Evolutionary conservation across 2,888 invertebrate genomes (phyloP).

Genomic region (Teleiodes luculella): DNA sequence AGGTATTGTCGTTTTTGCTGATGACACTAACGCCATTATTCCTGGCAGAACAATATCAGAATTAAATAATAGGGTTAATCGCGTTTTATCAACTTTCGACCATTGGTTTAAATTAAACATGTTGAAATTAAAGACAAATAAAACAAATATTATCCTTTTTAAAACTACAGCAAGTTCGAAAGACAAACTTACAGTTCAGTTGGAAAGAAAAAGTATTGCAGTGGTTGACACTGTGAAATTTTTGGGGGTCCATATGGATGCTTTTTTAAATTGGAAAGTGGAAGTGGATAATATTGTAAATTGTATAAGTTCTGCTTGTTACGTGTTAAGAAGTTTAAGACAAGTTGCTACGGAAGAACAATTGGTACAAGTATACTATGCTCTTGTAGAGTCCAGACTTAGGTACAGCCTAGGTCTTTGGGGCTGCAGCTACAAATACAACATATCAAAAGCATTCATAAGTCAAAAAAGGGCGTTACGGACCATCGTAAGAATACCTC

Average conservation of each 20-base stretch:
- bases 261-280: too few species aligned
- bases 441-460: too few species aligned
- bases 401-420: constrained; percentile 19
- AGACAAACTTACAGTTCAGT: not conserved
- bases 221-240: not conserved
- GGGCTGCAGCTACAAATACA: too few species aligned
- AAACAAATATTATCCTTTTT: too few species aligned
- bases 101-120: not conserved
- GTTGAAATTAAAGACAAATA: too few species aligned
- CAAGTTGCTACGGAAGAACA: too few species aligned
- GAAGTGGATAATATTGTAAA: too few species aligned
- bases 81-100: not conserved
- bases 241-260: constrained; percentile 10
- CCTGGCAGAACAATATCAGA: not conserved
- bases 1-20: constrained; percentile 1
- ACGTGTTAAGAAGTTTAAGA: too few species aligned
- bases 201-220: not conserved
- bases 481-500: too few species aligned
- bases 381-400: constrained; percentile 16
- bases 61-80: not conserved
- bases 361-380: constrained; percentile 17
- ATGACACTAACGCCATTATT: constrained; percentile 10
- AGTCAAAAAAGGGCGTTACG: too few species aligned
- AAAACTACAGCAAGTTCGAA: not conserved
- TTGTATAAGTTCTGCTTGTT: too few species aligned